Percentiles rank a stretch among this genome's conserved stretches.
Evolutionary conservation across 2,113 vertebrate genomes (phyloP).

Genomic region (Cyanoliseus patagonus): DNA sequence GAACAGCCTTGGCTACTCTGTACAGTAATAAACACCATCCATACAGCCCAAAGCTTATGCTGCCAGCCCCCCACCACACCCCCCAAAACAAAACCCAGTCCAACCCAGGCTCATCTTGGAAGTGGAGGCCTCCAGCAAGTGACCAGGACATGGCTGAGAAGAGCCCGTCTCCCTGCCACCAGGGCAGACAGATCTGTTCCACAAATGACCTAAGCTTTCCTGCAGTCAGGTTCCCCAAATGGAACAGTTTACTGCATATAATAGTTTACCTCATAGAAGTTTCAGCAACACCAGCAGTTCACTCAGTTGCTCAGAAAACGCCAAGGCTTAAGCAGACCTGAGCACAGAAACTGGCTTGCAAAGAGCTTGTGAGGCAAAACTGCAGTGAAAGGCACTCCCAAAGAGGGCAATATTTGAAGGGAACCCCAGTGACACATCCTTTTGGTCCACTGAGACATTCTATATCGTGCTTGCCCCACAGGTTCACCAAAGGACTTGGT

Average conservation of each 20-base stretch:
- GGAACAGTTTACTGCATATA: neutral
- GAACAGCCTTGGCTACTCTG: neutral
- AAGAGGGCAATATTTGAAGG: accelerated
- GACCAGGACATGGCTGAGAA: neutral
- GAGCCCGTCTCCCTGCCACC: neutral
- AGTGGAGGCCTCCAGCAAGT: neutral
- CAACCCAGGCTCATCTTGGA: neutral
- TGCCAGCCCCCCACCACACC: neutral
- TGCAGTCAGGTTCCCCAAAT: neutral
- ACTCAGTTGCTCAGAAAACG: neutral
- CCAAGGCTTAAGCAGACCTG: neutral
- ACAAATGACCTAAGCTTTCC: neutral
- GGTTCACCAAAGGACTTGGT: neutral
- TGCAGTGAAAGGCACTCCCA: neutral
- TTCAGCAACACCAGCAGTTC: neutral
- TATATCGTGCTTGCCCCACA: neutral
- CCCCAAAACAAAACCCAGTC: neutral
- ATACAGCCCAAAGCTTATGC: neutral
- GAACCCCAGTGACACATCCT: neutral
- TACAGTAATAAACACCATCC: neutral
- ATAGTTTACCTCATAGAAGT: neutral
- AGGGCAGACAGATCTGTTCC: neutral
- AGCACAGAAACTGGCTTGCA: neutral
- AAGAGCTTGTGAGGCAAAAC: neutral
- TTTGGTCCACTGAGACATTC: neutral